These are phyloP conservation scores for Otis tarda DNA, from an alignment of 2,113 vertebrate species.

Conservation along the genomic window DNA sequence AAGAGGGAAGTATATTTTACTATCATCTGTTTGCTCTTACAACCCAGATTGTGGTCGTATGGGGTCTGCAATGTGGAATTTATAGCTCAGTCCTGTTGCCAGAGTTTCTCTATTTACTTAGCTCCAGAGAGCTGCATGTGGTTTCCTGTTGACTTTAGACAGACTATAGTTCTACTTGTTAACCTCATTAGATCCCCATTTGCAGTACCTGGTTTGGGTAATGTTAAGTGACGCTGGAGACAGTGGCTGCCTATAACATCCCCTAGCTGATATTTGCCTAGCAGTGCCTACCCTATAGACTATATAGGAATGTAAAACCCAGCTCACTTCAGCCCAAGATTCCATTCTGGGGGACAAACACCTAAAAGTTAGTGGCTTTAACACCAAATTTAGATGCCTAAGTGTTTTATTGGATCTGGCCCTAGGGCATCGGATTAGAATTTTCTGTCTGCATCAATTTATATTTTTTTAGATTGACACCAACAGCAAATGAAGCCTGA, in stretches of 20 bases:
- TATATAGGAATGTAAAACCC: neutral
- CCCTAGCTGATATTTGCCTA: neutral
- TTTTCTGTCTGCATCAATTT: slow-evolving; percentile 51
- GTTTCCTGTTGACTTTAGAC: neutral
- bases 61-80: neutral
- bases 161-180: neutral
- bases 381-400: slow-evolving; percentile 17
- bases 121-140: neutral
- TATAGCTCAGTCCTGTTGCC: neutral
- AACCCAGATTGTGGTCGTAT: fast-evolving
- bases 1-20: neutral
- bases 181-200: neutral
- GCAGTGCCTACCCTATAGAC: neutral
- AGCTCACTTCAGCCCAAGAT: neutral
- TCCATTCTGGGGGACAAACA: neutral
- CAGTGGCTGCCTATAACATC: fast-evolving
- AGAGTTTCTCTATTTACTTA: neutral
- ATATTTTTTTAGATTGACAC: slow-evolving; percentile 44
- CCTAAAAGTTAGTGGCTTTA: slow-evolving; percentile 14
- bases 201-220: neutral
- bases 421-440: slow-evolving; percentile 51
- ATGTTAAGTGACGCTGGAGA: neutral
- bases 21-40: fast-evolving
- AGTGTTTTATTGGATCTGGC: slow-evolving; percentile 41
- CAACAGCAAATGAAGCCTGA: slow-evolving; percentile 61